Base-by-base conservation (phyloP, 92 coral and sea anemone genomes). In the Ricordea florida region DNA sequence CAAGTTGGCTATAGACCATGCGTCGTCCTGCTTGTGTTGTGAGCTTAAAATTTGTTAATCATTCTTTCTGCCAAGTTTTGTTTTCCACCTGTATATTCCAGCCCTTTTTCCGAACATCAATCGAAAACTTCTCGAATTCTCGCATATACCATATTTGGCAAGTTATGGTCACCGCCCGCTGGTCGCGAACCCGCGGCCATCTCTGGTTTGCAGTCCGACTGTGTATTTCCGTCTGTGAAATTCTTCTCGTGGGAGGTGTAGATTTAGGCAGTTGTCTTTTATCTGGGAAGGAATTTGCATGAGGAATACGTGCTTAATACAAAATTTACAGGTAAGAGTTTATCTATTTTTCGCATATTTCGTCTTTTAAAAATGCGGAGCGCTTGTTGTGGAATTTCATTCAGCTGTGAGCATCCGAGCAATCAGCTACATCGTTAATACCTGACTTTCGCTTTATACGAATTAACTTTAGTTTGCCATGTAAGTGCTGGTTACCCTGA, bases 231-330 rank as follows among this genome's bases (percentile, higher is more conserved):
- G 77, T 55, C 29, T 51, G 32, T 70, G 41, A 70, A 70, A 70
- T 70, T 70, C 77, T 70, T 70, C 65, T 29, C 41, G 53, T 52
- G 77, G 77, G 77, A 53, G 77, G 77, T 70, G 65, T 40, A 56
- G 45, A 43, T 20, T 55, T 52, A 31, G 49, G 24, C 47, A 55
- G 65, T 70, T 53, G 65, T 25, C 37, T 14, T 37, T 17, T 31
- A 70, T 27, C 53, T 70, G 55, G 20, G 11, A 16, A 11, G 43
- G 28, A 65, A 15, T 25, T 70, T 70, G 63, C 62, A 56, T 55
- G 31, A 28, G 21, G 38, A 53, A 32, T 55, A 53, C 36, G 51
- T 18, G 7, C n/a, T 38, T 9, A 33, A 26, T 24, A 44, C 37
- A 21, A 70, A 17, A 16, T 55, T 70, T 70, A 31, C 52, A 70